Evolutionary conservation across 53 echinoderm and acorn worm genomes (phyloP), one percentile per base, ranked within the genome.

Genomic region (Temnopleurus reevesii): DNA sequence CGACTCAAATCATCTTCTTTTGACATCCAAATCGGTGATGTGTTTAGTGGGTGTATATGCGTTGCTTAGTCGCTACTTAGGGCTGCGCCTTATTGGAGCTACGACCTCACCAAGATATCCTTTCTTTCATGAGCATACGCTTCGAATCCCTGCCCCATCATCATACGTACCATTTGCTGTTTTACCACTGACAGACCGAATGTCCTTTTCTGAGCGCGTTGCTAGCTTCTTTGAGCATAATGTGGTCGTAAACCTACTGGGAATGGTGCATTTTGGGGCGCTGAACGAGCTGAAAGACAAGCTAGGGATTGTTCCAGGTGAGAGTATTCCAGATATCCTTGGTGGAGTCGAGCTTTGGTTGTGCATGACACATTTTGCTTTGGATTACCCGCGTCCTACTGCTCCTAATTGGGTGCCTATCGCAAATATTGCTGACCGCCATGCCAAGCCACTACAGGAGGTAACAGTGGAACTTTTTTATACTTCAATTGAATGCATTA

Each of bases 351-450:
- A 77, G 79, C 35, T 89, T 15, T 89, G 89, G 89, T 1, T 89
- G 29, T 23, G 55, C 31, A 26, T 44, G 28, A 45, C 89, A 8
- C 13, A 56, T 55, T 77, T 77, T 3, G 55, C 89, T 44, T 26
- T 89, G 2, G 79, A 89, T 19, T 89, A 28, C 29, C 89, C 89
- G 6, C 54, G 25, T n/a, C 89, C 89, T 5, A 36, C n/a, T 5
- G 57, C 56, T 17, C 89, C 89, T 6, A 89, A 89, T 29, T 87
- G 88, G 88, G 55, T 87, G 23, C 28, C 88, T 12, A 87, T 87
- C 29, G 88, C 47, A 8, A 65, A 47, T 61, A 61, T 86, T 9
- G 45, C 29, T 17, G 46, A 86, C 27, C 1, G 1, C 24, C 86
- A 59, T 3, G 45, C 86, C 5, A 86, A 86, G 30, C 63, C 63